Evolutionary conservation across 2,113 vertebrate genomes (phyloP).

Genomic region (Chaetops frenatus): DNA sequence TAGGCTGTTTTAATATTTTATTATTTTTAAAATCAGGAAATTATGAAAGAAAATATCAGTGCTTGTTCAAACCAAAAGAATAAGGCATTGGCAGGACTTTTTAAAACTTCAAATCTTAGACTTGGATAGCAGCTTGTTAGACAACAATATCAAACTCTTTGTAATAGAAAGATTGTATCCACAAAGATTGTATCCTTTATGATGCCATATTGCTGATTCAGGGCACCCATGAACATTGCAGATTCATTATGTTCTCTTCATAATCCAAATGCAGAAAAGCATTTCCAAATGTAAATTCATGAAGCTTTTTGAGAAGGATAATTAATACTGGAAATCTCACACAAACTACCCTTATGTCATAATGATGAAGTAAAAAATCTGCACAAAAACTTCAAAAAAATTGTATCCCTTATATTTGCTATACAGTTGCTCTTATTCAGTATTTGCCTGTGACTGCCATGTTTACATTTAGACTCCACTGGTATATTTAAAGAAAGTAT

Average conservation of each 20-base stretch:
- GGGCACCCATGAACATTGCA: background rate
- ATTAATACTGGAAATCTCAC: background rate
- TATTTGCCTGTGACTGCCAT: background rate
- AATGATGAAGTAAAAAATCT: background rate
- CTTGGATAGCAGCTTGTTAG: background rate
- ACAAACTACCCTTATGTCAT: background rate
- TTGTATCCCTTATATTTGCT: background rate
- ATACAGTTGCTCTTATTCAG: background rate
- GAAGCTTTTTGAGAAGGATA: background rate
- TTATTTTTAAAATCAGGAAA: background rate
- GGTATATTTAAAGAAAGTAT: background rate
- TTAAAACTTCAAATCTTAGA: background rate
- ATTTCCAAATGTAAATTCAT: background rate
- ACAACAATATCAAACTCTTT: rapidly evolving
- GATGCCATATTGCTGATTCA: background rate
- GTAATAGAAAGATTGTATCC: background rate
- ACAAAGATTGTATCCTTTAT: background rate
- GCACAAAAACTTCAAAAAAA: background rate
- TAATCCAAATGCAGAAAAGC: background rate
- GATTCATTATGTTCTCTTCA: background rate
- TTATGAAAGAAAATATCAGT: background rate
- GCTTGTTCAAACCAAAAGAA: background rate
- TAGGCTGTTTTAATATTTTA: background rate
- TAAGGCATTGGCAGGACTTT: background rate
- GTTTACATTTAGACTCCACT: background rate